Evolutionary conservation across 2,888 invertebrate species (phyloP), one percentile per base, ranked within the genome.

Genomic region (Eudasyphora cyanicolor): DNA sequence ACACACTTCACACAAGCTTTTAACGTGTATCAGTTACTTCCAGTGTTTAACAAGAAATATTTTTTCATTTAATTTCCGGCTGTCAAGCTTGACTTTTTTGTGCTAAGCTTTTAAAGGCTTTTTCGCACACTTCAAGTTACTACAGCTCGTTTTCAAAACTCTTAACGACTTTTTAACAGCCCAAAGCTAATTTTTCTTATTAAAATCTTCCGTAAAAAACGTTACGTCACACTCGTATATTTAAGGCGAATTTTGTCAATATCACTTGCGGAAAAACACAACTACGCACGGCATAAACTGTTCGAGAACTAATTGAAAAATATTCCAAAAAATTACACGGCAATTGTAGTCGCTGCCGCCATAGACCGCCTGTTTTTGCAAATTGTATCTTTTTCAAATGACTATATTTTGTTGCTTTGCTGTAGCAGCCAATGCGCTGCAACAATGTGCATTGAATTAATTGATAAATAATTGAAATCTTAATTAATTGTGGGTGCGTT

Each of bases 351-450:
- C 1, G n/a, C 17, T 12, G 57, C 10, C 21, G 64, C 1, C 35
- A 38, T 2, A n/a, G 17, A 60, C 29, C 60, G 60, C n/a, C n/a
- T 19, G 8, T 10, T 17, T 21, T 19, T 38, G n/a, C 24, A 35
- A 42, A 10, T 60, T 84, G 49, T 71, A 29, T 74, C 78, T 54
- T 38, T 24, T 24, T 64, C 6, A 67, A 35, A 62, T 62, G 24
- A 14, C 62, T 49, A 82, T 62, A 70, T 64, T 73, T 74, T 78
- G 67, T 24, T 74, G 82, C 45, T 51, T 77, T 76, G 78, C 76
- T 85, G 80, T 64, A 77, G 79, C 67, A 54, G 54, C 51, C 49
- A 74, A 82, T 62, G 64, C 64, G 76, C 77, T 62, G 75, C 49
- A 69, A 38, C 75, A 78, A 77, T 24, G 60, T 73, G 77, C 64